Conservation (phyloP, 1,140 invertebrate genomes). For the Macrobrachium rosenbergii region DNA sequence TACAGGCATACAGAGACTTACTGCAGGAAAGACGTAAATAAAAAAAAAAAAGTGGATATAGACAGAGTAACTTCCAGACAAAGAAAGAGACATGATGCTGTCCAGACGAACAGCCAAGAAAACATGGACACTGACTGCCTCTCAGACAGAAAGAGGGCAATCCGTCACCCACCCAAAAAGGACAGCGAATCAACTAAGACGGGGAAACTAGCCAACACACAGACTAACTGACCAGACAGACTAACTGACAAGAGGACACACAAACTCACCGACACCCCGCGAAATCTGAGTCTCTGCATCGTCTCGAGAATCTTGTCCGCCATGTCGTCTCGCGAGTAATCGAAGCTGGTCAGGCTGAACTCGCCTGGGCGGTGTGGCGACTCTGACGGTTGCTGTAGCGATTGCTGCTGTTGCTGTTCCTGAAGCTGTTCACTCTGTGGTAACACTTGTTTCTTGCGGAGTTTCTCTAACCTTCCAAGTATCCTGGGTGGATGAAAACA, state of each 20-base stretch:
- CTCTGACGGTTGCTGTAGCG: not conserved
- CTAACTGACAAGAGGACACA: not conserved
- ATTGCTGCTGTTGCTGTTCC: not conserved
- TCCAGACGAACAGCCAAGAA: too few relatives aligned
- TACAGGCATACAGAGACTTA: too few relatives aligned
- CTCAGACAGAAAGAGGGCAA: too few relatives aligned
- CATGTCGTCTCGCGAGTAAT: conserved; percentile 80
- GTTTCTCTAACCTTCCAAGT: conserved; percentile 2
- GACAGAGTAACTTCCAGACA: too few relatives aligned
- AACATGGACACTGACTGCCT: too few relatives aligned
- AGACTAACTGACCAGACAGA: not conserved
- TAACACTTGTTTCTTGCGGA: not conserved
- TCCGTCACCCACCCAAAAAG: too few relatives aligned
- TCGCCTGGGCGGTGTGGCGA: not conserved
- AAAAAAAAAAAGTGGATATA: too few relatives aligned
- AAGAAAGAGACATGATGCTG: too few relatives aligned
- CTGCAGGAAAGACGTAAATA: too few relatives aligned
- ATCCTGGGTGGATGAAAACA: not conserved
- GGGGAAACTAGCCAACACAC: too few relatives aligned
- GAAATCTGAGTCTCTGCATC: conserved; percentile 81
- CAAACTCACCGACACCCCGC: conserved; percentile 84
- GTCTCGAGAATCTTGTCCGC: conserved; percentile 78
- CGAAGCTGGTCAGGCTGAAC: conserved; percentile 77
- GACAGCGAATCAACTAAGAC: too few relatives aligned
- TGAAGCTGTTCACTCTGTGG: too few relatives aligned